Percentiles rank a stretch among this genome's conserved stretches.
phyloP scores from a whole-genome alignment of 2,888 invertebrate genomes.

The Stenurella melanura region DNA sequence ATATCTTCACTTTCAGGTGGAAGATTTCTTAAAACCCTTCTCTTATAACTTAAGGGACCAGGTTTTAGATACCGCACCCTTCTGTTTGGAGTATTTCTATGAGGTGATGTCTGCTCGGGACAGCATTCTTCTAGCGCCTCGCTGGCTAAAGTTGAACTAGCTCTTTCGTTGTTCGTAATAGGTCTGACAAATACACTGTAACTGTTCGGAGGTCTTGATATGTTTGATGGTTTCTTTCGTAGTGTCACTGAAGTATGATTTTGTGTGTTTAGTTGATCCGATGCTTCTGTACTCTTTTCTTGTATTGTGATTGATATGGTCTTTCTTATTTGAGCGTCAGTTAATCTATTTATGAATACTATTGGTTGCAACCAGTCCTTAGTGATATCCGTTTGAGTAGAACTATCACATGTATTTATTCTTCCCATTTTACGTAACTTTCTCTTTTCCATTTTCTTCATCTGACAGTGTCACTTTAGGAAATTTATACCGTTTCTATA shows the following conservation, averaged over 20 bases:
- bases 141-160: slow-evolving; percentile 49
- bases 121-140: not conserved
- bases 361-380: slow-evolving; percentile 12
- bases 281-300: slow-evolving; percentile 22
- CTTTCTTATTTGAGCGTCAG: not conserved
- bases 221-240: slow-evolving; percentile 33
- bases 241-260: slow-evolving; percentile 45
- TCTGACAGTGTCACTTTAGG: slow-evolving; percentile 33
- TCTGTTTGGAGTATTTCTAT: not conserved
- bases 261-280: slow-evolving; percentile 41
- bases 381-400: slow-evolving; percentile 40
- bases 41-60: slow-evolving; percentile 41
- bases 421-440: slow-evolving; percentile 13
- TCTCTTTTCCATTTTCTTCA: slow-evolving; percentile 21
- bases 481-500: not conserved
- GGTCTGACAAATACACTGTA: slow-evolving; percentile 51
- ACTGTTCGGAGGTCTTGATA: slow-evolving; percentile 48
- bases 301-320: not conserved
- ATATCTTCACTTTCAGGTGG: slow-evolving; percentile 28
- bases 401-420: slow-evolving; percentile 25
- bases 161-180: slow-evolving; percentile 54
- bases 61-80: slow-evolving; percentile 32
- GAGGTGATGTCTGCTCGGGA: not conserved
- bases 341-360: slow-evolving; percentile 30
- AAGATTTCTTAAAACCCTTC: slow-evolving; percentile 21